phyloP scores from a whole-genome alignment of 1,140 invertebrate species.

The Papilio xuthus region DNA sequence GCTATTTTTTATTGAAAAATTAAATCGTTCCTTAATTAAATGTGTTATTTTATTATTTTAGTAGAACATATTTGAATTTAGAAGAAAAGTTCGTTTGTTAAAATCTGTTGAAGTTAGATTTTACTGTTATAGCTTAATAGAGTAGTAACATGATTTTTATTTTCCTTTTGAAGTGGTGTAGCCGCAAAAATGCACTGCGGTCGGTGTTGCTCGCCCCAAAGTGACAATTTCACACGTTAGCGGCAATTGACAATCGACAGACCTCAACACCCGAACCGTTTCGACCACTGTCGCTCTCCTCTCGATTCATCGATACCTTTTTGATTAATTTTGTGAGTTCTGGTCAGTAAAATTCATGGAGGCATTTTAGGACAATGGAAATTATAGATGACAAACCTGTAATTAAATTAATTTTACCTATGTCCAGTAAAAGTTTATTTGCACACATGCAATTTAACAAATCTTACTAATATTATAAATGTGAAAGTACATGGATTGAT shows the following conservation, averaged over 20 bases:
- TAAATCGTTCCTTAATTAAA: too few relatives aligned
- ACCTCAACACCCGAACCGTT: slow-evolving; percentile 18
- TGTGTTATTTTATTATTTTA: too few relatives aligned
- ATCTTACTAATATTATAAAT: too few relatives aligned
- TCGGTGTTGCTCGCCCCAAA: background rate
- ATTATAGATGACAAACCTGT: too few relatives aligned
- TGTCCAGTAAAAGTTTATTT: too few relatives aligned
- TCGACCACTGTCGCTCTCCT: background rate
- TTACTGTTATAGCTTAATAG: background rate
- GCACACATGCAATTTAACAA: too few relatives aligned
- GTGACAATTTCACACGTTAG: slow-evolving; percentile 14
- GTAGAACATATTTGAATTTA: too few relatives aligned
- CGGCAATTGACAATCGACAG: slow-evolving; percentile 18
- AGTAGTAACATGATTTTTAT: background rate
- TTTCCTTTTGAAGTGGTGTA: background rate
- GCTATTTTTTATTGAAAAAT: too few relatives aligned
- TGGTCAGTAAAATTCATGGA: background rate
- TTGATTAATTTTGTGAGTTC: background rate
- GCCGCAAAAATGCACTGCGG: slow-evolving; percentile 16
- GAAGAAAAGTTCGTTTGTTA: background rate
- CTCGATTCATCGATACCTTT: background rate
- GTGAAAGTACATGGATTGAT: too few relatives aligned
- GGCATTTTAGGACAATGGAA: too few relatives aligned
- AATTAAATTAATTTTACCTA: too few relatives aligned
- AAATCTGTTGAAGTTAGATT: background rate